phyloP scores from a whole-genome alignment of 2,113 vertebrate genomes.

The Toxotes chatareus region DNA sequence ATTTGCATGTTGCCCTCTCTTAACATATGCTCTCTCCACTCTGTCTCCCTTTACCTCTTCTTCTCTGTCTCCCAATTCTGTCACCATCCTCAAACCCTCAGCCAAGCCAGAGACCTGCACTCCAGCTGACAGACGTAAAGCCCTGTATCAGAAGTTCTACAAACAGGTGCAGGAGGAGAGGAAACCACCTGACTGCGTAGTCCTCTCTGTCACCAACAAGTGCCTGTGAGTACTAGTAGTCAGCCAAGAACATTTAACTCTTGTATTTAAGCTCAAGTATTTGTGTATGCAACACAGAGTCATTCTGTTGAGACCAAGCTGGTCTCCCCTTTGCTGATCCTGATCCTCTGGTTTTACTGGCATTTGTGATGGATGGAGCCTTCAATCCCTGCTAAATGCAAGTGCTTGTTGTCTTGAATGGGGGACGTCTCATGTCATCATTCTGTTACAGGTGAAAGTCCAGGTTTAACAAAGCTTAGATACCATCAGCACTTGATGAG shows the following conservation, averaged over 20 bases:
- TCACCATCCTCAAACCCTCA: neutral
- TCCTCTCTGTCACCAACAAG: slow-evolving; percentile 83
- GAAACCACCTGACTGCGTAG: slow-evolving; percentile 81
- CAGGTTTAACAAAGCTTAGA: too few species aligned
- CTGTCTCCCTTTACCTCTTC: neutral
- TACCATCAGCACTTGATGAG: too few species aligned
- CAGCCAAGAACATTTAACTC: too few species aligned
- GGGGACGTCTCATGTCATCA: neutral
- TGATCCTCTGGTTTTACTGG: neutral
- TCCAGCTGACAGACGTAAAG: slow-evolving; percentile 73
- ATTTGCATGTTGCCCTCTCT: neutral
- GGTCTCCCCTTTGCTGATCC: neutral
- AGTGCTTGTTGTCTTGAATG: neutral
- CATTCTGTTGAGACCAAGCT: neutral
- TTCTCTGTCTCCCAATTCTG: neutral
- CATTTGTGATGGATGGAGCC: neutral
- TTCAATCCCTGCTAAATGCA: neutral
- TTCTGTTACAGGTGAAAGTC: too few species aligned
- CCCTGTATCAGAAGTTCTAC: slow-evolving; percentile 83
- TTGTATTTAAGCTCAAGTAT: neutral
- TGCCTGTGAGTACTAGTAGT: slow-evolving; percentile 77
- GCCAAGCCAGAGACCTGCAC: slow-evolving; percentile 65
- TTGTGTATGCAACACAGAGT: neutral
- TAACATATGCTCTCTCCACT: neutral
- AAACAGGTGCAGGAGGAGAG: slow-evolving; percentile 83